Base-by-base conservation (phyloP, 2,888 invertebrate species). In the Trissonchulus latispiculum region DNA sequence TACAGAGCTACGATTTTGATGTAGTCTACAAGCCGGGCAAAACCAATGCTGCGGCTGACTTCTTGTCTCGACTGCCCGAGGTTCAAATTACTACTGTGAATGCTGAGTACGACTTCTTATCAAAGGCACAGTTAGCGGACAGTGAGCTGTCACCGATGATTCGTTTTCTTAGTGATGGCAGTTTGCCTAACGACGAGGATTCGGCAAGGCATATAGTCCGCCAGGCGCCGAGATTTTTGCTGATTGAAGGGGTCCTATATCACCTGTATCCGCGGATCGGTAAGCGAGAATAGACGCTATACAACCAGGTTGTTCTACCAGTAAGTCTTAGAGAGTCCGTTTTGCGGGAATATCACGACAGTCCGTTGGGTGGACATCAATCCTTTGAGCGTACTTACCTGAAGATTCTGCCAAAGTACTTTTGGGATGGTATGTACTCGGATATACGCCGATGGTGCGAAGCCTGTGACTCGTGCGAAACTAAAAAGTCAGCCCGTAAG, bases 351-450 rank as follows among this genome's bases (percentile, higher is more conserved):
- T 35, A 64, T 29, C 72, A 77, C 62, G 70, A 68, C 29, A 29
- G n/a, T 1, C 70, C 73, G 31, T 72, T 71, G 18, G 72, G 73
- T 18, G 77, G 76, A 29, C 78, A 79, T 62, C 66, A 76, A 18
- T 77, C 77, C 0, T 23, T 67, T 18, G 72, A 76, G 0, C 76
- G 76, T 37, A 76, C 75, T 18, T 37, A 71, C 29, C 2, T 36
- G 28, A n/a, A 69, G 48, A 70, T 77, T 15, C 36, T 73, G 28
- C 37, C 32, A 31, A 28, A 48, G 1, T 78, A 76, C 70, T 76
- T 71, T 29, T 78, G 76, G 77, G 61, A 71, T 48, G 48, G 23
- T 15, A 76, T 76, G 74, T 73, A 72, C 15, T 61, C 32, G 8
- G 74, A 74, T 18, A 71, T 78, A 3, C 32, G 37, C 31, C 29